Conservation (phyloP, 2,888 invertebrate genomes). For the Mesoligia furuncula region DNA sequence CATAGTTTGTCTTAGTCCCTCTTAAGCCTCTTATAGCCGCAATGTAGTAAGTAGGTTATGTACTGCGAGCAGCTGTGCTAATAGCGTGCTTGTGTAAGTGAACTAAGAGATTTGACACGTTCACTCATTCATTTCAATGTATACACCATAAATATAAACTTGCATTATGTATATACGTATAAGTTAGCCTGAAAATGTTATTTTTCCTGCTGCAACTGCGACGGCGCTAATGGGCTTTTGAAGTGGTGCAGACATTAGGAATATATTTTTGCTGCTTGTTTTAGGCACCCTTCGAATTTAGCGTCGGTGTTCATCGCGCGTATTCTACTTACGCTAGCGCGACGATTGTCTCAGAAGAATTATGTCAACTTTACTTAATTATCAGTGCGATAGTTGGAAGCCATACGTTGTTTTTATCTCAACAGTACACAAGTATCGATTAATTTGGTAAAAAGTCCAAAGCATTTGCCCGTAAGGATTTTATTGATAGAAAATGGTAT, state of each 20-base stretch:
- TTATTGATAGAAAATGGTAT: conserved; percentile 29
- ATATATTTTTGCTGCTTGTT: background rate
- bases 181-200: background rate
- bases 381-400: too few relatives aligned
- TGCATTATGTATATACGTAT: background rate
- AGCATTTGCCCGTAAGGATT: background rate
- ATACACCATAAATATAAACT: conserved; percentile 2
- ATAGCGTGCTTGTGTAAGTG: conserved; percentile 29
- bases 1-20: conserved; percentile 57
- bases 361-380: background rate
- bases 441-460: background rate
- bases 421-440: conserved; percentile 9
- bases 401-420: background rate
- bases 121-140: conserved; percentile 35
- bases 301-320: too few relatives aligned
- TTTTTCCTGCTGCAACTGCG: background rate
- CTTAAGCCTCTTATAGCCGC: conserved; percentile 59
- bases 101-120: conserved; percentile 43
- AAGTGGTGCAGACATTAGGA: background rate
- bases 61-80: conserved; percentile 57
- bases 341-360: background rate
- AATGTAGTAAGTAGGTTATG: conserved; percentile 51
- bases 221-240: background rate
- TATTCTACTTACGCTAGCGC: background rate
- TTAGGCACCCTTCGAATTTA: background rate